Conservation (phyloP, 2,113 vertebrate species). For the Xiphophorus couchianus region DNA sequence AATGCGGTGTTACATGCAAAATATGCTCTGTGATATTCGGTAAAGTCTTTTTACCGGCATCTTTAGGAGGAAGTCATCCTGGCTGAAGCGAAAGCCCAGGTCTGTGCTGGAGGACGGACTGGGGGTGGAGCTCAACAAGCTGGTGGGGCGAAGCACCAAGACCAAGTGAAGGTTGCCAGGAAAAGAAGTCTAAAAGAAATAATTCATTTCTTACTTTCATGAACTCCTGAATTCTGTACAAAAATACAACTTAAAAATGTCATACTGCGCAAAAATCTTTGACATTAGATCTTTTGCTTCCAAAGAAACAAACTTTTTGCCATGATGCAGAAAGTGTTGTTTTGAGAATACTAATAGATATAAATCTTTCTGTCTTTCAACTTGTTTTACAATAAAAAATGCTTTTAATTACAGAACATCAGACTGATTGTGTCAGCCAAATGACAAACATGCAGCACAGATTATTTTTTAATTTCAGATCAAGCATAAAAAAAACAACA, state of each 20-base stretch:
- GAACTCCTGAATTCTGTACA: background rate
- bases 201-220: background rate
- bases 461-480: background rate
- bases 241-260: background rate
- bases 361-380: background rate
- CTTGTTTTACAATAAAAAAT: background rate
- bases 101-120: constrained; percentile 84
- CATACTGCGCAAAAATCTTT: background rate
- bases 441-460: too few relatives aligned
- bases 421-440: too few relatives aligned
- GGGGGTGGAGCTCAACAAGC: constrained; percentile 80
- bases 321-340: background rate
- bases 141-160: constrained; percentile 89
- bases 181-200: constrained; percentile 85
- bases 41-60: constrained; percentile 84
- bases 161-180: constrained; percentile 94
- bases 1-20: background rate
- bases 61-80: constrained; percentile 95
- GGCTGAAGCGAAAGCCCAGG: constrained; percentile 95
- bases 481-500: background rate
- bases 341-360: background rate
- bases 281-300: background rate
- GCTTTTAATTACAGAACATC: background rate
- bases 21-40: background rate
- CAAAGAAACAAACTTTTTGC: background rate